A percentile compares a stretch with the other conserved stretches of the same genome.
Conservation (phyloP, 1,140 invertebrate species). For the Caligus rogercresseyi region DNA sequence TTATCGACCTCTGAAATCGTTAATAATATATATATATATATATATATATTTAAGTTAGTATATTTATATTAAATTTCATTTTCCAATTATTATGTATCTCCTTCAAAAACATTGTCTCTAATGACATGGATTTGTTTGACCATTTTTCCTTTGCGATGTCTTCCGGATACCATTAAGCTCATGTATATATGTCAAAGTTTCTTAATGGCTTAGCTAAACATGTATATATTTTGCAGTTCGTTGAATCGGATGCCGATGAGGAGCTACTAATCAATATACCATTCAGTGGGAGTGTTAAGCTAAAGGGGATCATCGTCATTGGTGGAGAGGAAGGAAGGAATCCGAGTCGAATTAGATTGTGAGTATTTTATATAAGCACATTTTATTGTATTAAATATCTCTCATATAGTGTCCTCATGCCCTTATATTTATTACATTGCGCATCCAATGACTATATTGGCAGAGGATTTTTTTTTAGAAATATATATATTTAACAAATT, state of each 20-base stretch:
- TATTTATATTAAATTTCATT: neutral
- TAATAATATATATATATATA: neutral
- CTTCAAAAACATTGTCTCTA: no score
- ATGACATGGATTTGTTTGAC: no score
- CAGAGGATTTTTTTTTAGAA: no score
- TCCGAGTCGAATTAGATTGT: conserved; percentile 69
- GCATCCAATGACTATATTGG: no score
- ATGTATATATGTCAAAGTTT: neutral
- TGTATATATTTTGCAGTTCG: conserved; percentile 44
- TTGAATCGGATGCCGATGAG: conserved; percentile 82
- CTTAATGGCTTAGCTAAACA: neutral
- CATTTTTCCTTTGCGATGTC: neutral
- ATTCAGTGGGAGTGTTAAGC: conserved; percentile 81
- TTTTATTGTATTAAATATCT: no score
- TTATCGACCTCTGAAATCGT: no score
- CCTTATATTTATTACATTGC: no score
- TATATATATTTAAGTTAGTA: neutral
- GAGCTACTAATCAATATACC: conserved; percentile 88
- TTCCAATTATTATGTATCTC: no score
- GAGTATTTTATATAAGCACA: no score
- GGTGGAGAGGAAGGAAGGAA: conserved; percentile 64
- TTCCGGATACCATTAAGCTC: neutral
- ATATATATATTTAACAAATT: no score
- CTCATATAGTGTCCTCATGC: no score
- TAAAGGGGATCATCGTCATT: conserved; percentile 77